Base-by-base conservation (phyloP, 2,888 invertebrate genomes). In the Cataglyphis rosenhaueri region DNA sequence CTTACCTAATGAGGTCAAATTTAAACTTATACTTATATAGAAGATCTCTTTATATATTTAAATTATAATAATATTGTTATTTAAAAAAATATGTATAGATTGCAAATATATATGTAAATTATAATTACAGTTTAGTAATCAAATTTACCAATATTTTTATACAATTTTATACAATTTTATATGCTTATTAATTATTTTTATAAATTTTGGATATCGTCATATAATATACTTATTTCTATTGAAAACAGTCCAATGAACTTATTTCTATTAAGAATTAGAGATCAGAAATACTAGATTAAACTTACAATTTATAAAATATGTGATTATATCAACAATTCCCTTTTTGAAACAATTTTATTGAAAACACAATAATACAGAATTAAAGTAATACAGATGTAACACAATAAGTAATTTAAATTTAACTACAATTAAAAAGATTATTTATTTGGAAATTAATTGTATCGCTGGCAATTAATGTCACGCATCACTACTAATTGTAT, bases 401-500 rank as follows among this genome's bases (percentile, higher is more conserved):
- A 21, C 21, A 21, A 21, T 21, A 21, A 21, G 21, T 21, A 68
- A 41, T 9, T 25, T 59, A 59, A 78, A 8, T 78, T 55, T 59
- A 78, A 59, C 44, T 65, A 57, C 1, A 70, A 61, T 12, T 44
- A 3, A 70, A 59, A 79, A 41, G 41, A 44, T 10, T 55, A 70
- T 35, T 4, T 15, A 64, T 38, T 57, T 3, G 35, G 35, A 79
- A 70, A 70, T 70, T 78, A 75, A 75, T 66, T 44, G 21, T 78
- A 68, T 59, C 32, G 18, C 12, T 44, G 64, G 65, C 79, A 84
- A 84, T 88, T 89, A 88, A 57, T 90, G 87, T 90, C 91, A 90
- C 90, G 87, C 89, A 91, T 89, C 84, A 85, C 86, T 79, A 90
- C 91, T 91, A 83, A 91, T 91, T 81, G 81, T 89, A 92, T 92